A percentile compares a stretch with the other conserved stretches of the same genome.
Conservation (phyloP, 2,888 invertebrate genomes). For the Caenorhabditis sp. region DNA sequence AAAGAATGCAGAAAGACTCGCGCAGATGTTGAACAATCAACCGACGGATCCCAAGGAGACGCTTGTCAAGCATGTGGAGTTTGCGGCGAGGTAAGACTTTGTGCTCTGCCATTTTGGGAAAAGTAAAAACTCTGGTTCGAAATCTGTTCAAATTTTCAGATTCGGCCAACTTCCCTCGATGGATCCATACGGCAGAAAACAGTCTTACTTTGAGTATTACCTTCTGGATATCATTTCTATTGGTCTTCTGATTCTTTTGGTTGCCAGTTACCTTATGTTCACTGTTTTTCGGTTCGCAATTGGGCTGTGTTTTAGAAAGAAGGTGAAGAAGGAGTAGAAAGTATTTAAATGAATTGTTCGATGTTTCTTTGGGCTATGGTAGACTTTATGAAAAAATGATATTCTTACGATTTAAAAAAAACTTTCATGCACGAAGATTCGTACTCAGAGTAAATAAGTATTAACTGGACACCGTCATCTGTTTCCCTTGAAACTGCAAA, state of each 20-base stretch:
- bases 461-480: too few relatives aligned
- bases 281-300: not conserved
- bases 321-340: constrained; percentile 30
- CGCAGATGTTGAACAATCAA: constrained; percentile 62
- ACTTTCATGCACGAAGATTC: too few relatives aligned
- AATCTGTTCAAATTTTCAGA: constrained; percentile 16
- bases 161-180: constrained; percentile 38
- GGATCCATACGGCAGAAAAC: constrained; percentile 40
- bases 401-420: too few relatives aligned
- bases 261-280: not conserved
- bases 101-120: too few relatives aligned
- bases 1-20: constrained; percentile 50
- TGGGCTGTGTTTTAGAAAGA: constrained; percentile 7
- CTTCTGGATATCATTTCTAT: constrained; percentile 52
- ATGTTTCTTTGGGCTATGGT: not conserved
- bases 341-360: not conserved
- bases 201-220: constrained; percentile 38
- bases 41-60: constrained; percentile 67
- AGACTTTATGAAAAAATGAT: not conserved
- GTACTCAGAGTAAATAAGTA: too few relatives aligned
- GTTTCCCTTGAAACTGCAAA: too few relatives aligned
- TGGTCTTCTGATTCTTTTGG: constrained; percentile 1
- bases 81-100: constrained; percentile 61
- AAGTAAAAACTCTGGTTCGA: too few relatives aligned
- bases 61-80: constrained; percentile 69